Conservation (phyloP, 2,113 vertebrate genomes). For the Brachionichthys hirsutus region DNA sequence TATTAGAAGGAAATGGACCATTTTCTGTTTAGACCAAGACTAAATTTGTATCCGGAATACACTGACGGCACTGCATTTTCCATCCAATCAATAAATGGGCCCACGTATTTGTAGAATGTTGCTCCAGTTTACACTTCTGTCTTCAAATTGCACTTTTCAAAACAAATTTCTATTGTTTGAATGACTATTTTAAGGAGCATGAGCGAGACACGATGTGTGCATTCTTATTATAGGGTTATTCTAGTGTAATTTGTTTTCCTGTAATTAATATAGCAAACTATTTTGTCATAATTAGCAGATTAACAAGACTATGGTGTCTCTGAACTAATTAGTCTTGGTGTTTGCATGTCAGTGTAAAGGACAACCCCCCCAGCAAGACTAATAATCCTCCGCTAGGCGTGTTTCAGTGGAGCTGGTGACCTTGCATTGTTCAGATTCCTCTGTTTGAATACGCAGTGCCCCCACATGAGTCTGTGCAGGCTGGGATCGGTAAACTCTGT, state of each 20-base stretch:
- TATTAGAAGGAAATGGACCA: no score
- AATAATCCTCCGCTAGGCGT: slow-evolving; percentile 58
- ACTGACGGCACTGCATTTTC: no score
- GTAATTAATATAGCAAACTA: no score
- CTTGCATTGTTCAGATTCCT: slow-evolving; percentile 74
- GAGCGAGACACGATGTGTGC: neutral
- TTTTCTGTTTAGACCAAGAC: no score
- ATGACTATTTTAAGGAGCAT: no score
- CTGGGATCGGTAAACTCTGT: slow-evolving; percentile 34
- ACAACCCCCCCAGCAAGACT: slow-evolving; percentile 44
- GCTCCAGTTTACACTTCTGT: no score
- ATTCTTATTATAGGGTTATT: neutral
- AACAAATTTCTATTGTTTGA: no score
- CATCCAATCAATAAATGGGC: no score
- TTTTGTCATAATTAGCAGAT: no score
- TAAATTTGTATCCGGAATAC: no score
- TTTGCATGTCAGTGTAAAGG: slow-evolving; percentile 37
- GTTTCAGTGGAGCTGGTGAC: slow-evolving; percentile 58
- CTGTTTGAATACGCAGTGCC: slow-evolving; percentile 54
- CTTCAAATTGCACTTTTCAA: no score
- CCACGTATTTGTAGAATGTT: no score
- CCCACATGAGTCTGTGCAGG: slow-evolving; percentile 56
- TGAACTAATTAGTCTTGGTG: neutral
- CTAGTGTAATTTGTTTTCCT: neutral
- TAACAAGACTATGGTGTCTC: neutral